Conservation (phyloP, 1,140 invertebrate species). For the Andricus grossulariae region DNA sequence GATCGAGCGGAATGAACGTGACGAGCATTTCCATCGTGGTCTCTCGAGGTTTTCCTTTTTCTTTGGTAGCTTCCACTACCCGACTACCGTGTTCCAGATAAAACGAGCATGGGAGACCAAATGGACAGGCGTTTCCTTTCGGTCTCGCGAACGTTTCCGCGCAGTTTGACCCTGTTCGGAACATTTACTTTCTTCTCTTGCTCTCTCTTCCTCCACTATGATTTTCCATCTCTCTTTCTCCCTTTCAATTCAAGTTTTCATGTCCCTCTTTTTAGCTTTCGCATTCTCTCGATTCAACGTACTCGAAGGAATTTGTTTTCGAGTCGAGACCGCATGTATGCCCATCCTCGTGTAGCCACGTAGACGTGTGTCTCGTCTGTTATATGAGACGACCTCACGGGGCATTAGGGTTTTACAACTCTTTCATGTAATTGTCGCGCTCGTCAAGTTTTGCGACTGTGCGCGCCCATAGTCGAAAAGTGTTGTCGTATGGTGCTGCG, state of each 20-base stretch:
- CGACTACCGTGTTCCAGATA: slow-evolving; percentile 26
- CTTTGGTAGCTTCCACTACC: slow-evolving; percentile 20
- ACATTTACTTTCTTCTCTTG: slow-evolving; percentile 49
- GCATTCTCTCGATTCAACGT: slow-evolving; percentile 28
- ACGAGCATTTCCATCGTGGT: slow-evolving; percentile 43
- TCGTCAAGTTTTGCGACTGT: slow-evolving; percentile 72
- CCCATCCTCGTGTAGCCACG: slow-evolving; percentile 31
- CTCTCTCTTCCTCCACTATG: slow-evolving; percentile 22
- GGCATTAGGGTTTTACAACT: slow-evolving; percentile 71
- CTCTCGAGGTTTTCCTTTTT: slow-evolving; percentile 36
- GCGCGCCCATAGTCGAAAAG: slow-evolving; percentile 58
- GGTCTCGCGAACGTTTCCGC: slow-evolving; percentile 55
- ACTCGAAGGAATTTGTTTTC: slow-evolving; percentile 41
- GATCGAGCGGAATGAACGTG: slow-evolving; percentile 28
- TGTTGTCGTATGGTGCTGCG: slow-evolving; percentile 42
- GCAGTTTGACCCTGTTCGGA: slow-evolving; percentile 59
- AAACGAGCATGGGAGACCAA: slow-evolving; percentile 43
- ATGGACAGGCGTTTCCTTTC: slow-evolving; percentile 50
- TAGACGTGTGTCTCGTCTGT: slow-evolving; percentile 50
- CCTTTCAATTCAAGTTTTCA: slow-evolving; percentile 27
- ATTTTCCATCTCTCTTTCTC: slow-evolving; percentile 35
- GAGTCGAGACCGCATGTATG: slow-evolving; percentile 40
- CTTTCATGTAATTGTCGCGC: slow-evolving; percentile 73
- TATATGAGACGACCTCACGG: slow-evolving; percentile 54
- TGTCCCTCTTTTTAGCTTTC: not conserved